These are phyloP conservation scores for Goniozus legneri DNA, from an alignment of 1,140 invertebrate genomes.

Conservation along the genomic window DNA sequence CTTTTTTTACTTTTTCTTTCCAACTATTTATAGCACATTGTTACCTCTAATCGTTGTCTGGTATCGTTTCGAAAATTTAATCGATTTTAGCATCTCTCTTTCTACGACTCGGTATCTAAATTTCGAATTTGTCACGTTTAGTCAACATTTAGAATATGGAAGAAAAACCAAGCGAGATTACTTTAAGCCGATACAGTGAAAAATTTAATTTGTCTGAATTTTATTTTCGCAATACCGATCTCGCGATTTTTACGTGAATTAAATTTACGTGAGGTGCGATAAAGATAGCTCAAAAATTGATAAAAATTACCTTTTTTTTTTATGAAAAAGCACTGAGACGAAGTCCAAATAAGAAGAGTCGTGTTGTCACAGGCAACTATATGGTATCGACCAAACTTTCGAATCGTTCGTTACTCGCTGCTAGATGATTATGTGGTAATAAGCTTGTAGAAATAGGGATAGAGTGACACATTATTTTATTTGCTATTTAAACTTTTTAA, in stretches of 20 bases:
- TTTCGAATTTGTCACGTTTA: no score
- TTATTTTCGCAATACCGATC: not conserved
- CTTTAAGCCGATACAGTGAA: not conserved
- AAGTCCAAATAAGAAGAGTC: not conserved
- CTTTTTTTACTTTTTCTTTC: no score
- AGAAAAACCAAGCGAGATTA: no score
- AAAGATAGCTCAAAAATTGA: no score
- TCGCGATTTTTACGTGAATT: no score
- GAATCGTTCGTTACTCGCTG: slow-evolving; percentile 1
- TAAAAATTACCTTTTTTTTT: not conserved
- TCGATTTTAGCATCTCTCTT: not conserved
- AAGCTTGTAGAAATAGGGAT: no score
- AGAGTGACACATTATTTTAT: slow-evolving; percentile 3
- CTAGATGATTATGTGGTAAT: no score
- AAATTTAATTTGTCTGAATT: not conserved
- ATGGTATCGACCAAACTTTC: slow-evolving; percentile 32
- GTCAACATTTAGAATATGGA: no score
- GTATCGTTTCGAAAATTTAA: not conserved
- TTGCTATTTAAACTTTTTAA: not conserved
- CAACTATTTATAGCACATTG: no score
- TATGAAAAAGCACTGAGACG: not conserved
- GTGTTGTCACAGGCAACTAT: slow-evolving; percentile 23
- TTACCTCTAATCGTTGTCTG: not conserved
- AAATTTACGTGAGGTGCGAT: no score
- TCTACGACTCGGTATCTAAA: not conserved